phyloP scores from a whole-genome alignment of 2,113 vertebrate species.

The Ophthalmolycus amberensis region DNA sequence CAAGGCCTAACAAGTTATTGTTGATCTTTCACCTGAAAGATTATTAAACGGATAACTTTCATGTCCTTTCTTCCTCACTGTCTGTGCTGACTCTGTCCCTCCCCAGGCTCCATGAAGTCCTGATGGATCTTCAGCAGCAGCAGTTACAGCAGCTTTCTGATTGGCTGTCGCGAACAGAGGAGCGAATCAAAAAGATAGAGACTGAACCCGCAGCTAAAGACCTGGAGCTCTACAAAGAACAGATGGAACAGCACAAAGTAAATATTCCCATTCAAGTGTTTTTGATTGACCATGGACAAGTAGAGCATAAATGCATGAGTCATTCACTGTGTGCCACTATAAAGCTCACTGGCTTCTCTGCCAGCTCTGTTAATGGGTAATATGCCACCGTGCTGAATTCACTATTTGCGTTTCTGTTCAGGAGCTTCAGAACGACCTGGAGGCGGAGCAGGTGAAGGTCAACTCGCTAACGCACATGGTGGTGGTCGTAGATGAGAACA shows the following conservation, averaged over 20 bases:
- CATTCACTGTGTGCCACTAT: not conserved
- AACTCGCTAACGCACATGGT: constrained; percentile 99
- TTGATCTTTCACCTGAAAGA: not conserved
- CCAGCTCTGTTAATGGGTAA: constrained; percentile 36
- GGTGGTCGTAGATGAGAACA: constrained; percentile 97
- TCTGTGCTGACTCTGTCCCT: not conserved
- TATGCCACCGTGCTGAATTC: constrained; percentile 11
- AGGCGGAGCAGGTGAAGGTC: constrained; percentile 95
- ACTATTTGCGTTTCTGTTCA: constrained; percentile 59
- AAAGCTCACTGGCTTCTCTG: not conserved
- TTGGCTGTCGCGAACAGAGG: constrained; percentile 92
- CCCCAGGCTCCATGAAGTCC: constrained; percentile 92
- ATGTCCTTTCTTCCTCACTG: not conserved
- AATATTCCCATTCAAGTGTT: constrained; percentile 21
- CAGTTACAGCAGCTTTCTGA: constrained; percentile 94
- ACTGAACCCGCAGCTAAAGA: constrained; percentile 80
- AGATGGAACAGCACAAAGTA: constrained; percentile 92
- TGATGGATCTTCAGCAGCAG: constrained; percentile 96
- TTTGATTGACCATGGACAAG: no score
- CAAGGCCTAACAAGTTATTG: no score
- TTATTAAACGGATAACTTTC: not conserved
- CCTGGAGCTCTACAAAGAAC: constrained; percentile 86
- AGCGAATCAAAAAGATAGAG: constrained; percentile 93
- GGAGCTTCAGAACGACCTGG: constrained; percentile 93
- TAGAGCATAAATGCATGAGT: not conserved